Evolutionary conservation across 2,888 invertebrate genomes (phyloP), one percentile per base, ranked within the genome.

Genomic region (Prosopocoilus inquinatus): DNA sequence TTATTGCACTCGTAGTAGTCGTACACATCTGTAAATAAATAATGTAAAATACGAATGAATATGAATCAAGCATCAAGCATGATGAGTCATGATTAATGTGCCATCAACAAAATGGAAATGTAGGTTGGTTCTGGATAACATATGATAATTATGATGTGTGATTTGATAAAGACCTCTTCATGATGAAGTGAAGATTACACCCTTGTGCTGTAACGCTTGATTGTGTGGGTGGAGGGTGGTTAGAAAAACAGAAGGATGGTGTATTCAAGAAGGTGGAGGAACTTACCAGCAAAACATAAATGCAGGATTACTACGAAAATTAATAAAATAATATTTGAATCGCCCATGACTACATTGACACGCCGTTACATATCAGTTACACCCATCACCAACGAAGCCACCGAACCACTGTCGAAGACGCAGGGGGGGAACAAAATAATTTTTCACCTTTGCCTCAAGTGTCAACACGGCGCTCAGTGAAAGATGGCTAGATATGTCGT

Each of bases 1-100:
- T 85, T 83, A 74, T 89, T 91, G 76, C 94, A 94, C 77, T 92
- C 91, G 74, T 87, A 86, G 67, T 86, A 82, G 60, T 71, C 74
- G 65, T 79, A 79, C 63, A 70, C 66, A 68, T 77, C 78, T 78
- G 69, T 47, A 72, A 75, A 54, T 52, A 55, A 58, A 13, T 34
- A 36, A 20, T 38, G 28, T n/a, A n/a, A 28, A 28, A 28, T 28
- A 7, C 20, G 7, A 2, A 28, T 28, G 5, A 28, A 35, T 16
- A 28, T 9, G 33, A 49, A 32, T 50, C 47, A 50, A 48, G 56
- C 46, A 52, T 12, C 11, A 47, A 12, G 13, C 33, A 47, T 55
- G 9, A 33, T 8, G 32, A 15, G 38, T 28, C 20, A 55, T 36
- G 36, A 11, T 36, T 36, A 45, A 35, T 55, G 36, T 46, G 36